phyloP scores from a whole-genome alignment of 2,797 vertebrate species.

The Fistularia tabacaria region DNA sequence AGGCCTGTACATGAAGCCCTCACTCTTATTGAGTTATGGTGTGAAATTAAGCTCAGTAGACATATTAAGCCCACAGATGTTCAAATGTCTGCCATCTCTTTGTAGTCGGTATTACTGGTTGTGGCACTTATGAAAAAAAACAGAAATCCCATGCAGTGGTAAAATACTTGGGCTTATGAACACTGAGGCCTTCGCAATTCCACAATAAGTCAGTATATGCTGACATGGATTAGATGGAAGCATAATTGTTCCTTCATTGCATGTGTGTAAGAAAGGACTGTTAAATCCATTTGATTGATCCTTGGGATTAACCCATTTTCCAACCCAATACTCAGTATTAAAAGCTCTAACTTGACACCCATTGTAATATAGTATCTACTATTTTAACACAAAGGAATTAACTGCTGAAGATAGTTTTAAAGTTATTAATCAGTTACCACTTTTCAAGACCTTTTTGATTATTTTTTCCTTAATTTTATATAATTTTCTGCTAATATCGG shows the following conservation, averaged over 20 bases:
- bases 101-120: conserved; percentile 60
- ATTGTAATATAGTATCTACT: too few relatives aligned
- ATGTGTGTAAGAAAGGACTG: not conserved
- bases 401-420: too few relatives aligned
- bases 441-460: too few relatives aligned
- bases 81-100: conserved; percentile 53
- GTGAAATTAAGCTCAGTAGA: conserved; percentile 61
- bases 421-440: too few relatives aligned
- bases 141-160: conserved; percentile 38
- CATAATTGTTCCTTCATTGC: conserved; percentile 17
- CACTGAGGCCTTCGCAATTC: conserved; percentile 33
- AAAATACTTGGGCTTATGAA: conserved; percentile 53
- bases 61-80: conserved; percentile 62
- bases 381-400: too few relatives aligned
- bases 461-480: too few relatives aligned
- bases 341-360: not conserved
- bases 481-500: too few relatives aligned
- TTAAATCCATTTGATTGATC: conserved; percentile 23
- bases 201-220: conserved; percentile 24
- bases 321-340: conserved; percentile 2
- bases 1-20: conserved; percentile 34
- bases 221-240: conserved; percentile 18
- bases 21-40: conserved; percentile 64
- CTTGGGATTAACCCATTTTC: conserved; percentile 14
- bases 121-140: conserved; percentile 55